Evolutionary conservation across 2,113 vertebrate species (phyloP), one percentile per base, ranked within the genome.

Genomic region (Plectropomus leopardus): DNA sequence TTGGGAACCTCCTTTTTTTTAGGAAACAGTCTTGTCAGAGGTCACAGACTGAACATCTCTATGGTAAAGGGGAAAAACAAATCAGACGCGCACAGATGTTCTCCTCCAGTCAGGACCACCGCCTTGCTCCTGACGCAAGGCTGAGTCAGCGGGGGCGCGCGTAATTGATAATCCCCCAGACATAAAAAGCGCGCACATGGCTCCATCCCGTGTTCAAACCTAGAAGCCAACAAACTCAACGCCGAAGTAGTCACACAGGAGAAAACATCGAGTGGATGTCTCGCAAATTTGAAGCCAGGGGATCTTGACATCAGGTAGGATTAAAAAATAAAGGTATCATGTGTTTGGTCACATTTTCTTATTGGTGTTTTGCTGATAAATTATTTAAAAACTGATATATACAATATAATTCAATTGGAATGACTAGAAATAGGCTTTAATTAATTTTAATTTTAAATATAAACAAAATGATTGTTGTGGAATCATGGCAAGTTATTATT

Each of bases 111-210:
- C 26, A 54, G 54, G 72, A 78, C 80, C 78, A 80, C 85, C 89
- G 76, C 91, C 90, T 88, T 55, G 9, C 21, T 80, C 80, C 48
- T 92, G 90, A 94, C 90, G 71, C 83, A 91, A 30, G 60, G 24
- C 68, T 92, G 92, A 92, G 63, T 94, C 90, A 92, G 78, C 32
- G 69, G 63, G 69, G 4, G 65, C 66, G 87, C 79, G 75, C 53
- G 23, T 55, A 65, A 72, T n/a, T 78, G 28, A 81, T 40, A 36
- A 78, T 16, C 72, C 53, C 16, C 40, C 7, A 19, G 17, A 15
- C 16, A 69, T 51, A 82, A 79, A 72, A 63, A 47, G 77, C 54
- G 66, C 70, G 58, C 59, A 75, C 80, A 59, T 82, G 83, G 40
- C 72, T 79, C 47, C 57, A 36, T 70, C 71, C 23, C 54, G 0